A percentile compares a stretch with the other conserved stretches of the same genome.
Conservation (phyloP, 2,797 vertebrate genomes). For the Gymnodraco acuticeps region DNA sequence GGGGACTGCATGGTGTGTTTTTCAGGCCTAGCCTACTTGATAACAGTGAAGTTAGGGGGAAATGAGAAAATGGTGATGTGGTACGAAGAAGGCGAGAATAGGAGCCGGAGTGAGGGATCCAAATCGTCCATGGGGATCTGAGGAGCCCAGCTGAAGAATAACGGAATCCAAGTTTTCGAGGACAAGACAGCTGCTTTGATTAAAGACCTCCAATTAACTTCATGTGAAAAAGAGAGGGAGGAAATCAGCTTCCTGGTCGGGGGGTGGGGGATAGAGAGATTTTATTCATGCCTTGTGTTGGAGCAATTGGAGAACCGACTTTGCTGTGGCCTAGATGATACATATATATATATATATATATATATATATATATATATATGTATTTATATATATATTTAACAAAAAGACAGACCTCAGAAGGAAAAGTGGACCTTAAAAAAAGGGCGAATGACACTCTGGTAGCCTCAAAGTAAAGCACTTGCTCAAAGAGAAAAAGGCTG, state of each 20-base stretch:
- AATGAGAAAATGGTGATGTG: constrained; percentile 81
- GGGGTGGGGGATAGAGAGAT: constrained; percentile 61
- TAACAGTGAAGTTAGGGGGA: constrained; percentile 74
- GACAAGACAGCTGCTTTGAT: constrained; percentile 72
- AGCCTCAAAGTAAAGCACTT: constrained; percentile 79
- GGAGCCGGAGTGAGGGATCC: constrained; percentile 68
- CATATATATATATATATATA: constrained; percentile 51
- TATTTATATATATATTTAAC: constrained; percentile 32
- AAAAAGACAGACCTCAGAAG: constrained; percentile 43
- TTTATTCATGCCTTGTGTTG: constrained; percentile 83
- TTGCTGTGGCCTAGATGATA: constrained; percentile 79
- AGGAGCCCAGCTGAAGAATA: constrained; percentile 66
- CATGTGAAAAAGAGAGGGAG: constrained; percentile 80
- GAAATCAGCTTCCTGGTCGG: constrained; percentile 85
- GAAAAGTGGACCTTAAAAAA: constrained; percentile 64
- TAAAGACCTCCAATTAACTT: constrained; percentile 79
- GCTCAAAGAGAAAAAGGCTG: constrained; percentile 73
- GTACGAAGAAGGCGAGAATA: constrained; percentile 78
- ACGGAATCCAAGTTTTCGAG: constrained; percentile 72
- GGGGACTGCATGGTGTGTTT: constrained; percentile 56
- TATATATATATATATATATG: constrained; percentile 45
- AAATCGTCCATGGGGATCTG: constrained; percentile 63
- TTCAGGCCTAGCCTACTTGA: constrained; percentile 73
- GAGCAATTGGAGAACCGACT: constrained; percentile 75
- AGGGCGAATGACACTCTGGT: constrained; percentile 72